Base-by-base conservation (phyloP, 2,888 invertebrate genomes). In the Synanthedon vespiformis region DNA sequence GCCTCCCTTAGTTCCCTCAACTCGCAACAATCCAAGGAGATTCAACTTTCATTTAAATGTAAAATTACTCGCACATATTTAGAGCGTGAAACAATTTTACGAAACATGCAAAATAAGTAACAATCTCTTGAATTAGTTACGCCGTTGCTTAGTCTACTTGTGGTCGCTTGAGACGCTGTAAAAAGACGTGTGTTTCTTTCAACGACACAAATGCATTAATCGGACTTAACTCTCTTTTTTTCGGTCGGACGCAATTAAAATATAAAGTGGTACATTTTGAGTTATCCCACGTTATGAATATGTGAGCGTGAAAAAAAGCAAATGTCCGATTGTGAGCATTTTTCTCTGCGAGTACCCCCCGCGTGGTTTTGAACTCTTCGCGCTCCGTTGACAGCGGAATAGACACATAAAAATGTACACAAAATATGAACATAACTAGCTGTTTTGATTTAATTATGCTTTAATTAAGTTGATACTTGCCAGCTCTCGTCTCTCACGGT, bases 81-180 rank as follows among this genome's bases (percentile, higher is more conserved):
- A 75, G 86, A 87, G 82, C 87, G 84, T 87, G 82, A 82, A 87
- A 80, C 77, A 69, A 77, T 83, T 85, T 85, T 80, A 84, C 86
- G 86, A 86, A 86, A 87, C 84, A 86, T 86, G 86, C 84, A 86
- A 86, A 87, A 86, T 84, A 83, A 83, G 74, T 80, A 75, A 87
- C 86, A 82, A 86, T 86, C 86, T 85, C 80, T 70, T 74, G 79
- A 82, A 84, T 85, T 86, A 83, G 86, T 83, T 83, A 82, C 85
- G 85, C 84, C 62, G 77, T 81, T 77, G 83, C 77, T 77, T 74
- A 81, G 64, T 80, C 78, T 76, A 78, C 77, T 80, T 78, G 75
- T 71, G 74, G 69, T 67, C 73, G 76, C 74, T 78, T 74, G 75
- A 78, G 71, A 77, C 68, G 70, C 62, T 34, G 13, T 13, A 41